Conservation (phyloP, 2,888 invertebrate species). For the Sisyra terminalis region DNA sequence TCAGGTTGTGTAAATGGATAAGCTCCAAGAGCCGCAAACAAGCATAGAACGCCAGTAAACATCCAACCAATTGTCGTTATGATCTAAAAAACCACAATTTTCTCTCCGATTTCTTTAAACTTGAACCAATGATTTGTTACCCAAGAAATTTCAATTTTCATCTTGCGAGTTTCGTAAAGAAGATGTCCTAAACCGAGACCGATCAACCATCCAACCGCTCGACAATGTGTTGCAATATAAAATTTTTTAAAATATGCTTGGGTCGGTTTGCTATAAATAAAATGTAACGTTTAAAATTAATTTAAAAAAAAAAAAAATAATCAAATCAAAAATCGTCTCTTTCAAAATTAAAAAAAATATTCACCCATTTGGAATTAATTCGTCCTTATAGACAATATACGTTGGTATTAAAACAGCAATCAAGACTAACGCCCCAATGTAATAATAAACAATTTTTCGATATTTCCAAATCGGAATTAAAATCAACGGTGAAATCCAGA, state of each 20-base stretch:
- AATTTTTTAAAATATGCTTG: neutral
- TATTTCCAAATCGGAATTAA: neutral
- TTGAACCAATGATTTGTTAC: neutral
- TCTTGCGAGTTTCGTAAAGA: conserved; percentile 11
- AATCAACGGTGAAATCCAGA: neutral
- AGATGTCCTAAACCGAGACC: conserved; percentile 25
- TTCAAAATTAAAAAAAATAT: neutral
- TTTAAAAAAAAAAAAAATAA: too few species aligned
- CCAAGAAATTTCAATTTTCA: neutral
- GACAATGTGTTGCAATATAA: conserved; percentile 3
- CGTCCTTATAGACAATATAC: neutral
- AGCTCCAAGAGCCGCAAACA: neutral
- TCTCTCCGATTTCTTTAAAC: too few species aligned
- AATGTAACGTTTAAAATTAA: too few species aligned
- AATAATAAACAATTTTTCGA: neutral
- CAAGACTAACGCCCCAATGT: neutral
- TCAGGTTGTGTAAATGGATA: conserved; percentile 1
- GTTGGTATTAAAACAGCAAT: neutral
- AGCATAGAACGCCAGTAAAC: neutral
- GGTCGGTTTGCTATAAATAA: too few species aligned
- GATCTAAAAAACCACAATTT: neutral
- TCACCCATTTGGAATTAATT: neutral
- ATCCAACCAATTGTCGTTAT: neutral
- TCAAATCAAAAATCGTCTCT: too few species aligned
- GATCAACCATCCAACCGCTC: conserved; percentile 24